A percentile compares a stretch with the other conserved stretches of the same genome.
These are phyloP conservation scores for Galeopsomyia nigrocyanea DNA, from an alignment of 2,888 invertebrate genomes.

Conservation along the genomic window DNA sequence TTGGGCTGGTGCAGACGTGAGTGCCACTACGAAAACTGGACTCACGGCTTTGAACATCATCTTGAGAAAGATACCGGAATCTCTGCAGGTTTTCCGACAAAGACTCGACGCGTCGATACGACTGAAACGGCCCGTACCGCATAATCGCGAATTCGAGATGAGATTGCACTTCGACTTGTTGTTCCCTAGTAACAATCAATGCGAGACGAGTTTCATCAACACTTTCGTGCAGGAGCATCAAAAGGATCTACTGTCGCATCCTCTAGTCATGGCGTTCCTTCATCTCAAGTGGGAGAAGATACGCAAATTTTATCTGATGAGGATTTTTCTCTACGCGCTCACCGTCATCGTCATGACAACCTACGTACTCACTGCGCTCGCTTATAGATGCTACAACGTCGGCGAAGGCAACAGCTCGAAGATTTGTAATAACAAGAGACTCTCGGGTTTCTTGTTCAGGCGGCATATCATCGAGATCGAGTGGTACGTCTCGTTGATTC, in stretches of 20 bases:
- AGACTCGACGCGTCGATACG: constrained; percentile 66
- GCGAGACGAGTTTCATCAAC: constrained; percentile 69
- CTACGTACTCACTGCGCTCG: constrained; percentile 63
- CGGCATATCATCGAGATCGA: constrained; percentile 62
- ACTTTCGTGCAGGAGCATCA: constrained; percentile 69
- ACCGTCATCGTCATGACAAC: constrained; percentile 65
- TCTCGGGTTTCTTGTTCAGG: constrained; percentile 60
- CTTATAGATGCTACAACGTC: constrained; percentile 64
- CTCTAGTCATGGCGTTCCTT: constrained; percentile 69
- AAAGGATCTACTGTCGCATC: constrained; percentile 69
- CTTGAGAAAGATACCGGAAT: constrained; percentile 68
- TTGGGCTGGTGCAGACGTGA: constrained; percentile 69
- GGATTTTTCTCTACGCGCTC: constrained; percentile 63
- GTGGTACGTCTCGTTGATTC: constrained; percentile 62
- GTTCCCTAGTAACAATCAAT: constrained; percentile 63
- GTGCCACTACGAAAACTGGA: constrained; percentile 67
- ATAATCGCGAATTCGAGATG: constrained; percentile 66
- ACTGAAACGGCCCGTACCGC: constrained; percentile 61
- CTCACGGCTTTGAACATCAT: constrained; percentile 68
- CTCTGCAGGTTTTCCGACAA: constrained; percentile 67
- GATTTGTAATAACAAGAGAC: constrained; percentile 59
- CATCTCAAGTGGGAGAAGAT: constrained; percentile 70
- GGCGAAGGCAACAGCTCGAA: constrained; percentile 57
- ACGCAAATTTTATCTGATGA: constrained; percentile 67
- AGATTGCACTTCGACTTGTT: constrained; percentile 65